Evolutionary conservation across 1,140 invertebrate genomes (phyloP).

Genomic region (Pomacea maculata): DNA sequence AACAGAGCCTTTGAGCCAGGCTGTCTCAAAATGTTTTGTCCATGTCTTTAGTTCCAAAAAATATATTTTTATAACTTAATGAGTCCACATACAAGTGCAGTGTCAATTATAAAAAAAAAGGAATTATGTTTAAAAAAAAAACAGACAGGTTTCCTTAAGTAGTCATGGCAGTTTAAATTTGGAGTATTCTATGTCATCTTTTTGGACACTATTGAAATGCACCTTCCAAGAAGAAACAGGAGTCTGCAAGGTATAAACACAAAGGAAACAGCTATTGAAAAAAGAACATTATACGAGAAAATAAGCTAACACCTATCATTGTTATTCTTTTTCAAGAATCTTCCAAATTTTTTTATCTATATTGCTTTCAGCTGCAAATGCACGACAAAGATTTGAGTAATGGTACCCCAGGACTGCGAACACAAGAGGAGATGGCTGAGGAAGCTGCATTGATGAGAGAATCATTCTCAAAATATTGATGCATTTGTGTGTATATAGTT

Average conservation of each 20-base stretch:
- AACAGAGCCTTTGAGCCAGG: too few species aligned
- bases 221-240: too few species aligned
- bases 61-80: too few species aligned
- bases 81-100: too few species aligned
- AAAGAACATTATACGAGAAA: not conserved
- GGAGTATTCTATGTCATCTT: too few species aligned
- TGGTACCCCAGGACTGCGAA: slow-evolving; percentile 47
- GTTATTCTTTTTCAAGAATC: not conserved
- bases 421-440: slow-evolving; percentile 70
- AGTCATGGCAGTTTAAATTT: too few species aligned
- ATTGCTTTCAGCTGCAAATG: slow-evolving; percentile 69
- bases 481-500: not conserved
- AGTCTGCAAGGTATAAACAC: not conserved
- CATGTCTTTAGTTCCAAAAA: too few species aligned
- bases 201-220: too few species aligned
- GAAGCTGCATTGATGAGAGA: slow-evolving; percentile 67
- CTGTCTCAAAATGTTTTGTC: too few species aligned
- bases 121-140: too few species aligned
- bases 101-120: too few species aligned
- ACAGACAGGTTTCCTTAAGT: too few species aligned
- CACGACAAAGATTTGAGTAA: slow-evolving; percentile 73
- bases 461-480: not conserved
- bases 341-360: not conserved
- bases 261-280: slow-evolving; percentile 6
- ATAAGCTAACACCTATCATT: not conserved